Evolutionary conservation across 2,113 vertebrate genomes (phyloP), one percentile per base, ranked within the genome.

Genomic region (Tachysurus fulvidraco): DNA sequence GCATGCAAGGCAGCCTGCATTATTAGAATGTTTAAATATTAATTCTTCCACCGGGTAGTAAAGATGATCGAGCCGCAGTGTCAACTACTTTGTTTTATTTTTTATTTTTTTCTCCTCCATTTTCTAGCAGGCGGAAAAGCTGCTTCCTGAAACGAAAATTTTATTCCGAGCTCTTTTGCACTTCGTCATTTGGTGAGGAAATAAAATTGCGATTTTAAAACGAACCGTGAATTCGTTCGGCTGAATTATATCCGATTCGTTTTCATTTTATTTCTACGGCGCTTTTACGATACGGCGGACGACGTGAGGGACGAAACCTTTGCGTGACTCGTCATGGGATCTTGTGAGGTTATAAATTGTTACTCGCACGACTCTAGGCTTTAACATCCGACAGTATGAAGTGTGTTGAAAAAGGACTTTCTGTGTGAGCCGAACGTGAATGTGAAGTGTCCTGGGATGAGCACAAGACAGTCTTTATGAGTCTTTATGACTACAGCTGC

Each of bases 21-120:
- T 99, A 99, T 99, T 98, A 97, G 96, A 98, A 98, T 98, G 96
- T 98, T 99, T 99, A 99, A 99, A 99, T 99, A 99, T 99, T 99
- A 99, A 99, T 98, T 98, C 95, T 96, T 97, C 96, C 92, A 93
- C 97, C 94, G 96, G 94, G 96, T 98, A 97, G 97, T 98, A 98
- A 98, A 97, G 97, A 99, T 98, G 97, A 99, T 97, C 96, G 97
- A 98, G 95, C 95, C 94, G 93, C 94, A 91, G 95, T 95, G 95
- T 97, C 96, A 97, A 97, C 96, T 96, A 96, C 95, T 94, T 96
- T 97, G 92, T 94, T 95, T 93, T 93, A 87, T 82, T 95, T 95
- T 93, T 59, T 36, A n/a, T 67, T 73, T 73, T 17, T n/a, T 6
- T 28, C 23, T 92, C 94, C 93, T 94, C 88, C 71, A 41, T 87